These are phyloP conservation scores for Propithecus deckenii DNA, from an alignment of 2,797 vertebrate species.

Conservation along the genomic window DNA sequence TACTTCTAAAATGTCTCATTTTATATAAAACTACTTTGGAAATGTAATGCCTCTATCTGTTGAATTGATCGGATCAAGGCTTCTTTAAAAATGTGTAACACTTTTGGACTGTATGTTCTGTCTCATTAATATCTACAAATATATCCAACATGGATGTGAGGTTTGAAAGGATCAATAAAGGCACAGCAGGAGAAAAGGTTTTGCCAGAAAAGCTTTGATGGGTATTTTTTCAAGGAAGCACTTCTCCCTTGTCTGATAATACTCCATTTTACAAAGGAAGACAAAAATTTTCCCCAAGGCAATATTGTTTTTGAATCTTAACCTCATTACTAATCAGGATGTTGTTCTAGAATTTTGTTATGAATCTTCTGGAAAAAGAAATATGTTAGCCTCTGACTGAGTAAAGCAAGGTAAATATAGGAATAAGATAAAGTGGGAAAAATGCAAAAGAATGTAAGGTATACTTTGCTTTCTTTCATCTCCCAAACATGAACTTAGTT, in stretches of 20 bases:
- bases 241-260: constrained; percentile 32
- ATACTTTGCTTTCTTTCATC: not conserved
- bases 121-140: constrained; percentile 67
- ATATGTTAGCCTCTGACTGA: not conserved
- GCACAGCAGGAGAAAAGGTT: constrained; percentile 46
- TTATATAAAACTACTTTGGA: constrained; percentile 6
- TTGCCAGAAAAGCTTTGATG: constrained; percentile 51
- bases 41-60: not conserved
- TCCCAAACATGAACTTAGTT: not conserved
- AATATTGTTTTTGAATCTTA: constrained; percentile 49
- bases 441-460: not conserved
- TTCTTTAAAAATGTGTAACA: constrained; percentile 42
- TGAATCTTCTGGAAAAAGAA: constrained; percentile 25
- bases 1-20: not conserved
- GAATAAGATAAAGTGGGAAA: not conserved
- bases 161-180: constrained; percentile 52
- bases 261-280: constrained; percentile 44
- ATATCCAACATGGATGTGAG: constrained; percentile 9
- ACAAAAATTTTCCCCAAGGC: not conserved
- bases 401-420: constrained; percentile 3
- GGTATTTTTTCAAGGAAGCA: constrained; percentile 41
- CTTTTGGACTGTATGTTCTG: not conserved
- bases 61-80: constrained; percentile 32
- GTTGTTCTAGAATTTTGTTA: constrained; percentile 24
- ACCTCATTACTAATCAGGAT: constrained; percentile 29